Evolutionary conservation across 2,797 vertebrate genomes (phyloP).

Genomic region (Darevskia mixta): DNA sequence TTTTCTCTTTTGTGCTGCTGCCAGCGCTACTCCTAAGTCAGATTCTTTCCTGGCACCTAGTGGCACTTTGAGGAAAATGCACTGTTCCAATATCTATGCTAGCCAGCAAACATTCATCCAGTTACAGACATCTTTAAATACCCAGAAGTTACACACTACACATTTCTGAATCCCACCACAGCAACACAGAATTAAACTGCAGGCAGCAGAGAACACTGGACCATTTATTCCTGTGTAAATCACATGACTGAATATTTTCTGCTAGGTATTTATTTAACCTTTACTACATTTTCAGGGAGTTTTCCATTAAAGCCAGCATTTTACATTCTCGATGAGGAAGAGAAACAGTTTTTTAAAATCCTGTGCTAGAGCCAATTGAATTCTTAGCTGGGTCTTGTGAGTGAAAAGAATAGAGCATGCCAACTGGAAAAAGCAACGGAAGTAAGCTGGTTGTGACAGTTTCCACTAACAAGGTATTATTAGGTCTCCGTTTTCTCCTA

Average conservation of each 20-base stretch:
- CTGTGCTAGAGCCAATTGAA: constrained; percentile 77
- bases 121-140: constrained; percentile 35
- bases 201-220: constrained; percentile 73
- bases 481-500: neutral
- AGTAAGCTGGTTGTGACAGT: neutral
- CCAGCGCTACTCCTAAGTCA: neutral
- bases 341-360: constrained; percentile 68
- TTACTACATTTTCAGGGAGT: constrained; percentile 77
- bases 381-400: constrained; percentile 70
- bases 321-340: constrained; percentile 68
- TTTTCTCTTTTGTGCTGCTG: neutral
- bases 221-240: constrained; percentile 73
- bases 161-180: constrained; percentile 36
- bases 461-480: no score
- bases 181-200: constrained; percentile 63
- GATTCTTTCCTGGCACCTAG: constrained; percentile 79
- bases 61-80: constrained; percentile 57
- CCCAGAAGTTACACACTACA: constrained; percentile 33
- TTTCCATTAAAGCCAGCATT: constrained; percentile 76
- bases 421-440: constrained; percentile 69
- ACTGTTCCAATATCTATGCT: constrained; percentile 21
- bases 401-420: constrained; percentile 74
- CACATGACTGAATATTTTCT: constrained; percentile 69
- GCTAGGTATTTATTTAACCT: constrained; percentile 79
- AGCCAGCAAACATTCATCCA: constrained; percentile 47